A percentile compares a stretch with the other conserved stretches of the same genome.
phyloP scores from a whole-genome alignment of 2,888 invertebrate species.

The Diarsia mendica region DNA sequence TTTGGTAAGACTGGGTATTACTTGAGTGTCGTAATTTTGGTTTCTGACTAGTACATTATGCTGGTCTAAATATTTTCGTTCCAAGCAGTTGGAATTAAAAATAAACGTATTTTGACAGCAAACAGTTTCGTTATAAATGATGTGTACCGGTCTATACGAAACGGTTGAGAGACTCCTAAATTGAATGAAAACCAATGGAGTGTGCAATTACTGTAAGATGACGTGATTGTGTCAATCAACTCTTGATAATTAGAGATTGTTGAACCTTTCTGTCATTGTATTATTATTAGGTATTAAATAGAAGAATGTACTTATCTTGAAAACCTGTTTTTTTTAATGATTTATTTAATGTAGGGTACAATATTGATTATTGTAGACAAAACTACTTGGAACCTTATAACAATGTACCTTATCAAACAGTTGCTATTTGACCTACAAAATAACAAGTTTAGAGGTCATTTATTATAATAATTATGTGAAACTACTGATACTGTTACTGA shows the following conservation, averaged over 20 bases:
- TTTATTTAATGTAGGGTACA: not conserved
- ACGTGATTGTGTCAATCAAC: conserved; percentile 29
- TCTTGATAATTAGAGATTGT: conserved; percentile 14
- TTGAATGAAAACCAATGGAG: conserved; percentile 14
- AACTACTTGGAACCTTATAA: not conserved
- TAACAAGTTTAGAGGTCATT: conserved; percentile 27
- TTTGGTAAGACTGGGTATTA: too few species aligned
- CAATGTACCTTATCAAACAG: not conserved
- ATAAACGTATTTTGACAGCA: not conserved
- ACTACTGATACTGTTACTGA: too few species aligned
- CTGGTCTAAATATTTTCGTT: not conserved
- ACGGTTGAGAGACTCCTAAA: conserved; percentile 17
- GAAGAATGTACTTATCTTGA: not conserved
- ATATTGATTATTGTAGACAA: not conserved
- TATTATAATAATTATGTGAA: not conserved
- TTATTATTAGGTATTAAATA: not conserved
- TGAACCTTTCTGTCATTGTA: not conserved
- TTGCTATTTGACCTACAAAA: conserved; percentile 18
- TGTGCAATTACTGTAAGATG: conserved; percentile 32
- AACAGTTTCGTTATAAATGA: not conserved
- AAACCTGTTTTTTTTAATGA: too few species aligned
- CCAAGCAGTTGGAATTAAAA: not conserved
- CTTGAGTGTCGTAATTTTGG: too few species aligned
- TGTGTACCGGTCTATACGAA: not conserved
- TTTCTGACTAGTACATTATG: too few species aligned